phyloP scores from a whole-genome alignment of 2,113 vertebrate species.

The Oreochromis spilurus region DNA sequence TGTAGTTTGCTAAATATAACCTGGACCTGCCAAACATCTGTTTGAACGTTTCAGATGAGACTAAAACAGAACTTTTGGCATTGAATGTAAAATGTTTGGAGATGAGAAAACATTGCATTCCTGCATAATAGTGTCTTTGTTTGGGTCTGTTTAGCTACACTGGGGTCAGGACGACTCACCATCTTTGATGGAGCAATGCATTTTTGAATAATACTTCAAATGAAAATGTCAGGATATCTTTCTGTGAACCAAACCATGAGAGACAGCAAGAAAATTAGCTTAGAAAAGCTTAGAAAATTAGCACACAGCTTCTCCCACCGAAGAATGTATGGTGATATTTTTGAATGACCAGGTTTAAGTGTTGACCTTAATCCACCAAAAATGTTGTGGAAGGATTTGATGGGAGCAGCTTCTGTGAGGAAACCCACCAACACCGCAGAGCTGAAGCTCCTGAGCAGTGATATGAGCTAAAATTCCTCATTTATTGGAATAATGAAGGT shows the following conservation, averaged over 20 bases:
- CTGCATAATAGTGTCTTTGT: background rate
- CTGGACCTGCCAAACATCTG: background rate
- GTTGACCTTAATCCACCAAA: background rate
- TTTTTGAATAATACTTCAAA: background rate
- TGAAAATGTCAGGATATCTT: background rate
- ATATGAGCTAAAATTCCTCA: background rate
- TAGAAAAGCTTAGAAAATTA: no score
- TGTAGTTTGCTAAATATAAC: background rate
- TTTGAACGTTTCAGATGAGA: fast-evolving
- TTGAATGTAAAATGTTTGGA: background rate
- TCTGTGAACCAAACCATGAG: fast-evolving
- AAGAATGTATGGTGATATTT: background rate
- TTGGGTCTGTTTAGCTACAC: background rate
- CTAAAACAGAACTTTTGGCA: background rate
- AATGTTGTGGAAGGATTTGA: background rate
- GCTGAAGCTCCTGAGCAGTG: background rate
- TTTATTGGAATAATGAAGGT: background rate
- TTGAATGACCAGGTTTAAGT: background rate
- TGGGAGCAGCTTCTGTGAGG: background rate
- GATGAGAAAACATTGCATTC: background rate
- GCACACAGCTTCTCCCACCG: background rate
- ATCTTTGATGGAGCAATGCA: background rate
- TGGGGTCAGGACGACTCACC: background rate
- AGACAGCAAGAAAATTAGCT: background rate
- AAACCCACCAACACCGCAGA: background rate